phyloP scores from a whole-genome alignment of 2,797 vertebrate genomes.

The Perodicticus potto region DNA sequence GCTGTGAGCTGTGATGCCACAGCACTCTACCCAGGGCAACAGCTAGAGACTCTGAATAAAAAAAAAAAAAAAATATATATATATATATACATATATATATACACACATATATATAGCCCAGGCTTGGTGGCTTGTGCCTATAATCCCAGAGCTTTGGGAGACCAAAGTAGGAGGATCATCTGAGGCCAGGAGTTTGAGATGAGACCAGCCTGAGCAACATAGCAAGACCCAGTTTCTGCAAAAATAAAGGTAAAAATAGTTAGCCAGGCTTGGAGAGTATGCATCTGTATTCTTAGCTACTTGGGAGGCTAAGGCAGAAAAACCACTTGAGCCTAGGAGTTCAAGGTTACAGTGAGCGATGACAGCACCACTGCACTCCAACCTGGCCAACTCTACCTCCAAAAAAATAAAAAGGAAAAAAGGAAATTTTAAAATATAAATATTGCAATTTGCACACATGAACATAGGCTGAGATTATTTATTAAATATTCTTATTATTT shows the following conservation, averaged over 20 bases:
- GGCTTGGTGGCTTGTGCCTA: too few relatives aligned
- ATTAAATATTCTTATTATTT: neutral
- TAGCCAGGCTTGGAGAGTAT: neutral
- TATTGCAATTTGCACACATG: neutral
- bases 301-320: neutral
- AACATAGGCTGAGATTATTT: neutral
- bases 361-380: neutral
- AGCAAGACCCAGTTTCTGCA: neutral
- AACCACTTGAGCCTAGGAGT: neutral
- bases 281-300: neutral
- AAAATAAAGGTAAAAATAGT: neutral
- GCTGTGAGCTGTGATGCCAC: too few relatives aligned
- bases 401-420: neutral
- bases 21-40: too few relatives aligned
- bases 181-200: neutral
- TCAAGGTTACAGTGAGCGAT: neutral
- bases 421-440: constrained; percentile 5
- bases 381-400: neutral
- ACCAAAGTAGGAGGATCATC: neutral
- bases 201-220: neutral
- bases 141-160: neutral
- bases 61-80: too few relatives aligned
- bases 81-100: too few relatives aligned
- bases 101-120: too few relatives aligned
- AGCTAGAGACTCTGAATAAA: too few relatives aligned